Conservation (phyloP, 2,888 invertebrate genomes). For the Patella ulyssiponensis region DNA sequence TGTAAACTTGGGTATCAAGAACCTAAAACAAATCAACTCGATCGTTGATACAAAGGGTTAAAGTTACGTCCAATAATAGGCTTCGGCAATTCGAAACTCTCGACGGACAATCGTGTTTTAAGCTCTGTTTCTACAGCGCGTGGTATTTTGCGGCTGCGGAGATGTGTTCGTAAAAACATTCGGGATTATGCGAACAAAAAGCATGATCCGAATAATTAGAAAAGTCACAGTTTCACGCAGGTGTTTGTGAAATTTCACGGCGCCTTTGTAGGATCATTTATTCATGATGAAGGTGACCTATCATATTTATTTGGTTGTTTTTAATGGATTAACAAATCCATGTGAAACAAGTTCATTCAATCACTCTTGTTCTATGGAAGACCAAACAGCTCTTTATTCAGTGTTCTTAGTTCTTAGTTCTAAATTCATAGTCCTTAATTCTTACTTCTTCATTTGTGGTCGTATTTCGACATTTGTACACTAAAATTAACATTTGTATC, state of each 20-base stretch:
- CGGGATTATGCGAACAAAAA: not conserved
- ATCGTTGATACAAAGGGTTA: conserved; percentile 6
- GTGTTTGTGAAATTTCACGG: not conserved
- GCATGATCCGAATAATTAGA: not conserved
- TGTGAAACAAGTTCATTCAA: too few species aligned
- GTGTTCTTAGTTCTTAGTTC: too few species aligned
- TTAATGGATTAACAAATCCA: too few species aligned
- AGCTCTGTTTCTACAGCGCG: conserved; percentile 4
- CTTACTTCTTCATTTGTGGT: too few species aligned
- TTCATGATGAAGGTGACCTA: too few species aligned
- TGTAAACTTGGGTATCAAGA: conserved; percentile 7
- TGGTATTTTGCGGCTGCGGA: not conserved
- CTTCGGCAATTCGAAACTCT: not conserved
- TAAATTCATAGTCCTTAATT: too few species aligned
- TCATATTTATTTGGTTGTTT: too few species aligned
- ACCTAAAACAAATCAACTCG: conserved; percentile 6
- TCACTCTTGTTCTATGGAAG: too few species aligned
- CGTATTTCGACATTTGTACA: too few species aligned
- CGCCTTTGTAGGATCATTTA: too few species aligned
- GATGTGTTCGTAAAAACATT: not conserved
- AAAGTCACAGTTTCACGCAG: not conserved
- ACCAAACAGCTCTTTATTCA: too few species aligned
- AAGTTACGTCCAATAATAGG: conserved; percentile 2
- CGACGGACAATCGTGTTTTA: not conserved
- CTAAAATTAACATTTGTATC: too few species aligned